Percentiles rank a stretch among this genome's conserved stretches.
These are phyloP conservation scores for Neogale vison DNA, from an alignment of 2,113 vertebrate genomes.

Conservation along the genomic window DNA sequence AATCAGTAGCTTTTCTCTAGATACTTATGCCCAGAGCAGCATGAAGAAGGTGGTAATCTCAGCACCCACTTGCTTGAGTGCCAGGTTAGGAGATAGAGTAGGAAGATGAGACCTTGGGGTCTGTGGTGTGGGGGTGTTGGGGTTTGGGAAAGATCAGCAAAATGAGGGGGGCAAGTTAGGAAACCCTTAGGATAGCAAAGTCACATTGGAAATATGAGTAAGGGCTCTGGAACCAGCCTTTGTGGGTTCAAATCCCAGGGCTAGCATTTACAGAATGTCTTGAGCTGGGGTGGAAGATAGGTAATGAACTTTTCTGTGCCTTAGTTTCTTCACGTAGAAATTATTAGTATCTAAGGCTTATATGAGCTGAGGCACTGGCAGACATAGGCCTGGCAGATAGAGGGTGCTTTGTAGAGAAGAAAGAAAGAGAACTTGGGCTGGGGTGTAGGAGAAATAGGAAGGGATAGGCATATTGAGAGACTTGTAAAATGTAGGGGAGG, in stretches of 20 bases:
- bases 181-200: not conserved
- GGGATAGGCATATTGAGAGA: not conserved
- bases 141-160: not conserved
- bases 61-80: not conserved
- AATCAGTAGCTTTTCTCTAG: not conserved
- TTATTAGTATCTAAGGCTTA: not conserved
- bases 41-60: not conserved
- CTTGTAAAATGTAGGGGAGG: not conserved
- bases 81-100: not conserved
- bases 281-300: not conserved
- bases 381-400: not conserved
- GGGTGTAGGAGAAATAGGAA: not conserved
- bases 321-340: slow-evolving; percentile 10
- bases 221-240: not conserved
- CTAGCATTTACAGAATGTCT: not conserved
- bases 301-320: not conserved
- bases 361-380: not conserved
- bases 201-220: not conserved
- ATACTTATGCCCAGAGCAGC: not conserved
- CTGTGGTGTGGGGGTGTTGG: not conserved
- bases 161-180: not conserved
- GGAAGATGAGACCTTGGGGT: not conserved
- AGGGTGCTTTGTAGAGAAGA: not conserved
- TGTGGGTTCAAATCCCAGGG: not conserved
- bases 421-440: not conserved